These are phyloP conservation scores for Parus major DNA, from an alignment of 2,113 vertebrate species.

Conservation along the genomic window DNA sequence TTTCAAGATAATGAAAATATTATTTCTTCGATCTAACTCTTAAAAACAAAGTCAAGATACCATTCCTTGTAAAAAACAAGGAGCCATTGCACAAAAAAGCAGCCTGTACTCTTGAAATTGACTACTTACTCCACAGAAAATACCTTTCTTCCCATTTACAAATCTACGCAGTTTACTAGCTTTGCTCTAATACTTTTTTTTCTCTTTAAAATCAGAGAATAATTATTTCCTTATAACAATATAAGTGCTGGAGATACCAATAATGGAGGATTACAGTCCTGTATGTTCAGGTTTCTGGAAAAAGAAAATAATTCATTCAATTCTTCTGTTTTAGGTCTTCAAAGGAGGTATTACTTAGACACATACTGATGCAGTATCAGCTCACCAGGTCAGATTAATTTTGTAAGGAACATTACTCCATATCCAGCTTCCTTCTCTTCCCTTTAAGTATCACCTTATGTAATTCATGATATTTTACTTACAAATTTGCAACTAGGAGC, in stretches of 20 bases:
- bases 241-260: background rate
- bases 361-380: background rate
- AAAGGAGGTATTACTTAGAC: background rate
- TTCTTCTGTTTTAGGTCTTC: background rate
- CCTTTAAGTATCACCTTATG: background rate
- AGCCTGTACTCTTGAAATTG: background rate
- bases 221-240: background rate
- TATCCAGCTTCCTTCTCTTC: background rate
- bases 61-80: background rate
- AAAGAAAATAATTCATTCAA: background rate
- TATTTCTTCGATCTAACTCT: background rate
- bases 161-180: background rate
- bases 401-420: background rate
- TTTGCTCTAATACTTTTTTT: background rate
- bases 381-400: background rate
- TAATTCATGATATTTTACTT: background rate
- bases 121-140: background rate
- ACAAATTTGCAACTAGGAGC: background rate
- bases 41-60: background rate
- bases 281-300: constrained; percentile 30
- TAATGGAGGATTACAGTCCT: background rate
- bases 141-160: background rate
- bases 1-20: background rate
- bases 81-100: background rate
- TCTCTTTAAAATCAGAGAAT: background rate